Evolutionary conservation across 2,113 vertebrate genomes (phyloP), one percentile per base, ranked within the genome.

Genomic region (Aspiorhynchus laticeps): DNA sequence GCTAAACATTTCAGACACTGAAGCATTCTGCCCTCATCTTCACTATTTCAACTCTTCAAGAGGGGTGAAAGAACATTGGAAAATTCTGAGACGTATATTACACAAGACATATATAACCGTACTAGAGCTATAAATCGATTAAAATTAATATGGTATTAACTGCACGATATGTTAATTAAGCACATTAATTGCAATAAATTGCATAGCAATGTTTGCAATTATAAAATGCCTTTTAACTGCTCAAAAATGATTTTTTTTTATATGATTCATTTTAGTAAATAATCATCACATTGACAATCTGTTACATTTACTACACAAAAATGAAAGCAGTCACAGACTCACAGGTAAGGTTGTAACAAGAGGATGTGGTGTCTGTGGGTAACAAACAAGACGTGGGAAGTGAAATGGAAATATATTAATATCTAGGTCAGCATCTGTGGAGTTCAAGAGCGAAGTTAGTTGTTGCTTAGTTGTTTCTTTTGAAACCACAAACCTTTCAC

Each of bases 1-100:
- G 74, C 67, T 88, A 82, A 87, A 83, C 28, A 81, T 43, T 41
- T 82, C 26, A 65, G 86, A 89, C 83, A 86, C 74, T 26, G 2
- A 67, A 69, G 61, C 26, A 0, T 51, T 83, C 81, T 83, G 43
- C n/a, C 63, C 63, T 83, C 26, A 51, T 83, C 80, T 83, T 24
- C 80, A 24, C 59, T 69, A 51, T 69, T 24, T 33, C 26, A 67
- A 33, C 76, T 78, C 63, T 83, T 83, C 19, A 1, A 83, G 63
- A 69, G 28, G 15, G 80, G 26, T 67, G 63, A 51, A 69, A 71
- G 28, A 65, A 81, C 59, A 61, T 2, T 80, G 38, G n/a, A 28
- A 5, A 17, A 38, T 9, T 38, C 36, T 63, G 2, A 63, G 24
- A 59, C 51, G n/a, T 33, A 38, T 59, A 75, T 75, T 28, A 61